phyloP scores from a whole-genome alignment of 2,113 vertebrate genomes.

The Sigmodon hispidus region DNA sequence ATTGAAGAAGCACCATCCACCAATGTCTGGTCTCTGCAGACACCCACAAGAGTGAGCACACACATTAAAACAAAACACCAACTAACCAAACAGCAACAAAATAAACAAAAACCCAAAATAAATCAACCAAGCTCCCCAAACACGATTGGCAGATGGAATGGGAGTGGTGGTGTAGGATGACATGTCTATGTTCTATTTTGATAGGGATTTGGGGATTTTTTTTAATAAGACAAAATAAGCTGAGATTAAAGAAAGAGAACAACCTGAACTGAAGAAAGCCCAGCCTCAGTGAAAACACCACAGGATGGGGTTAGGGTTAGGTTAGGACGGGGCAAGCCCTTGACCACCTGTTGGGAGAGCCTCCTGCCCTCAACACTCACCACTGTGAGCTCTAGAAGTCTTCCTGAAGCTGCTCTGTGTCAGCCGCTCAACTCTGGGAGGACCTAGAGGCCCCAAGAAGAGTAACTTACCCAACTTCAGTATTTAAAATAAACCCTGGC shows the following conservation, averaged over 20 bases:
- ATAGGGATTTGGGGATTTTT: not conserved
- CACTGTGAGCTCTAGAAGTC: not conserved
- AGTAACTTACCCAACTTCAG: not conserved
- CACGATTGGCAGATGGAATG: not conserved
- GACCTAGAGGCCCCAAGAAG: not conserved
- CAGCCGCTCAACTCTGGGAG: not conserved
- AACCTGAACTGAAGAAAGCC: not conserved
- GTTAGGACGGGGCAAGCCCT: not conserved
- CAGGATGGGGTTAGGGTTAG: not conserved
- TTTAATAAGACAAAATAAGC: not conserved
- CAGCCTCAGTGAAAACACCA: not conserved
- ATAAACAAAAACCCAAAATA: not conserved
- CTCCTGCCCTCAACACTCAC: not conserved
- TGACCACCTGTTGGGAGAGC: not conserved
- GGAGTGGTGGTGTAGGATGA: not conserved
- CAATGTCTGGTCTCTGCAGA: not conserved
- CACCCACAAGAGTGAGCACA: no score
- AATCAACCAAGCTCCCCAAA: not conserved
- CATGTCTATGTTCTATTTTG: rapidly evolving
- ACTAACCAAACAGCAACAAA: not conserved
- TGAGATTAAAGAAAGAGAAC: conserved; percentile 5
- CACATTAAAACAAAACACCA: not conserved
- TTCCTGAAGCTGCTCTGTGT: not conserved
- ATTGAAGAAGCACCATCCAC: not conserved
- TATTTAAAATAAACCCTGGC: not conserved